Percentiles rank a stretch among this genome's conserved stretches.
Conservation (phyloP, 92 coral and sea anemone genomes). For the Paramuricea clavata region DNA sequence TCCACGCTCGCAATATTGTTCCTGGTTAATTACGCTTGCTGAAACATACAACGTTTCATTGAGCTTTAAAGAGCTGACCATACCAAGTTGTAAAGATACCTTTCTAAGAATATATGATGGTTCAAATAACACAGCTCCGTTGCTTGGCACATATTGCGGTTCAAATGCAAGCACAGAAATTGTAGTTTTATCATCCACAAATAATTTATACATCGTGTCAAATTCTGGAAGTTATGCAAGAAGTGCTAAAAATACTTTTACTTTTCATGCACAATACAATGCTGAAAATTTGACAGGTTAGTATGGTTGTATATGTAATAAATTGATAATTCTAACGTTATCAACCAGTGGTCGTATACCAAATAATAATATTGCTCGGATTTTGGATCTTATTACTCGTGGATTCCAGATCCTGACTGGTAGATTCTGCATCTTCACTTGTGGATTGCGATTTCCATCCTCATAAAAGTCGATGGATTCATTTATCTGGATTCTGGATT, state of each 20-base stretch:
- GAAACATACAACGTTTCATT: neutral
- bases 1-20: constrained; percentile 15
- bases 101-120: constrained; percentile 28
- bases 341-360: neutral
- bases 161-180: constrained; percentile 18
- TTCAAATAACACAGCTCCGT: neutral
- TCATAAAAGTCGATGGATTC: no score
- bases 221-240: constrained; percentile 19
- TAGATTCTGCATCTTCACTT: no score
- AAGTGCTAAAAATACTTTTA: neutral
- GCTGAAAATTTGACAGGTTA: constrained; percentile 6
- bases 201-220: neutral
- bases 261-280: constrained; percentile 10
- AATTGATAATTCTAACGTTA: no score
- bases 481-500: no score
- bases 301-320: no score
- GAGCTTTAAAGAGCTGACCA: neutral
- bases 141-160: constrained; percentile 28
- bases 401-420: no score
- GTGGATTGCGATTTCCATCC: no score
- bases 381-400: no score
- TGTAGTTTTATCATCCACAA: constrained; percentile 5
- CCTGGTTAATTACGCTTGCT: constrained; percentile 32
- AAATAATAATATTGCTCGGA: no score
- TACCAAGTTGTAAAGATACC: constrained; percentile 1